A percentile compares a stretch with the other conserved stretches of the same genome.
phyloP scores from a whole-genome alignment of 2,888 invertebrate genomes.

The Halictus quadricinctus region DNA sequence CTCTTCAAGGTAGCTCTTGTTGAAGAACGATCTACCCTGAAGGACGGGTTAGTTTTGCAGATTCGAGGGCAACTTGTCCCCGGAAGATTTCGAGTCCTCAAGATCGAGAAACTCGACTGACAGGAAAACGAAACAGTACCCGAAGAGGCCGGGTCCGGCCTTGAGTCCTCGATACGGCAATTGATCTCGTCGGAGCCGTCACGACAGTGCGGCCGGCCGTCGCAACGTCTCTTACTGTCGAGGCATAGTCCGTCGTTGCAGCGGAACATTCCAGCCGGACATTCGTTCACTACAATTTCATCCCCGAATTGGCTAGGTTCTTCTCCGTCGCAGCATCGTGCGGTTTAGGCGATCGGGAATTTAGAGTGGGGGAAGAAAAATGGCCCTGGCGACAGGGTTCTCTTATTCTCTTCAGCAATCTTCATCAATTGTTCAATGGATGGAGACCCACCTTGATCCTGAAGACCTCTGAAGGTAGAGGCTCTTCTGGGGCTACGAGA shows the following conservation, averaged over 20 bases:
- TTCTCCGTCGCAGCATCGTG: constrained; percentile 52
- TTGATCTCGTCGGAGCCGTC: constrained; percentile 85
- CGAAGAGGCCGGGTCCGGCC: not conserved
- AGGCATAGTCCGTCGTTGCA: constrained; percentile 85
- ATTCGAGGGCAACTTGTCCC: not conserved
- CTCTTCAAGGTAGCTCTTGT: not conserved
- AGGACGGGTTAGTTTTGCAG: not conserved
- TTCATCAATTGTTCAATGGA: no score
- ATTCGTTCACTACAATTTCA: constrained; percentile 73
- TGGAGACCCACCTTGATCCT: not conserved
- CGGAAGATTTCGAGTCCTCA: not conserved
- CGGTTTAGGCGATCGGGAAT: not conserved
- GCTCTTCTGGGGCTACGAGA: not conserved
- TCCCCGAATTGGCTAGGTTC: constrained; percentile 40
- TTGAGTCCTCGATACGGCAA: constrained; percentile 82
- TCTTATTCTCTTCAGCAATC: constrained; percentile 22
- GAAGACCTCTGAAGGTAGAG: not conserved
- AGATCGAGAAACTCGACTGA: not conserved
- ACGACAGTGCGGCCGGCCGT: constrained; percentile 85
- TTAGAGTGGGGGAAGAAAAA: constrained; percentile 25
- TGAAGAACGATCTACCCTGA: not conserved
- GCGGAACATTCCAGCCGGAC: constrained; percentile 83
- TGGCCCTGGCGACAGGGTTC: constrained; percentile 43
- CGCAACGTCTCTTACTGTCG: constrained; percentile 84
- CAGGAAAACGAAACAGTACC: not conserved